phyloP scores from a whole-genome alignment of 2,113 vertebrate genomes.

The Arenaria interpres region DNA sequence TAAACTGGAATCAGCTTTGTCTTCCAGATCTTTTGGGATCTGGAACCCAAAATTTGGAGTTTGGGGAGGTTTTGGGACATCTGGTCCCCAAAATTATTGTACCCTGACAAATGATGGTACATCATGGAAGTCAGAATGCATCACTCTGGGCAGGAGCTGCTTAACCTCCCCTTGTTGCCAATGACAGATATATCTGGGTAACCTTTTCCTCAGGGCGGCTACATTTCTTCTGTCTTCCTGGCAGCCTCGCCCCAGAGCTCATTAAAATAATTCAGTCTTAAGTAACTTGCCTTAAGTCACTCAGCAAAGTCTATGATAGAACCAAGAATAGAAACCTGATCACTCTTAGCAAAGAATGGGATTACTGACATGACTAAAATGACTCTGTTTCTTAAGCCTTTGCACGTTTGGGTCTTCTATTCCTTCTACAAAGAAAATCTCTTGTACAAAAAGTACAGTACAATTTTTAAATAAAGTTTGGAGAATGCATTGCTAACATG shows the following conservation, averaged over 20 bases:
- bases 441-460: background rate
- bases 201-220: background rate
- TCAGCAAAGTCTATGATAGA: constrained; percentile 45
- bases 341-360: constrained; percentile 58
- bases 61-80: background rate
- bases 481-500: background rate
- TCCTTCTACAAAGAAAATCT: background rate
- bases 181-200: background rate
- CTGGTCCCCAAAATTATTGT: background rate
- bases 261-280: constrained; percentile 61
- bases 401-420: background rate
- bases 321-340: constrained; percentile 64
- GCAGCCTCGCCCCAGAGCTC: background rate
- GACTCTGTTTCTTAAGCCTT: constrained; percentile 26
- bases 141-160: background rate
- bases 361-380: constrained; percentile 60
- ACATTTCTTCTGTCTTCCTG: background rate
- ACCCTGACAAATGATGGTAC: background rate
- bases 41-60: too few species aligned
- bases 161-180: background rate
- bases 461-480: constrained; percentile 25
- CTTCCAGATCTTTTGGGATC: background rate
- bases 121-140: background rate
- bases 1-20: background rate
- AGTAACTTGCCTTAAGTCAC: constrained; percentile 54